Evolutionary conservation across 2,888 invertebrate genomes (phyloP).

Genomic region (Cryptocephalus moraei): DNA sequence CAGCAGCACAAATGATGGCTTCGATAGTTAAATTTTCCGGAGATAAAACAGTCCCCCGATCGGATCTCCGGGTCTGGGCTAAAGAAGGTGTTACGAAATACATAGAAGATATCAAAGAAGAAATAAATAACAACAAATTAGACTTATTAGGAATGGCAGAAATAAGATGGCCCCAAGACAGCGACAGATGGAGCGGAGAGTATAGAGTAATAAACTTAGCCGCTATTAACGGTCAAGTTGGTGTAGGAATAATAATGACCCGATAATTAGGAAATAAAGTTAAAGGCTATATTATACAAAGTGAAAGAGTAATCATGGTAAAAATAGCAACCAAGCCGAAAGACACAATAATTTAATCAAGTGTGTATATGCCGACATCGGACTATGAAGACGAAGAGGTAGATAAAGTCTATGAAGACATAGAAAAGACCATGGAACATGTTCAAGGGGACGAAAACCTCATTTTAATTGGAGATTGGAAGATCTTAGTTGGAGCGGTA

Average conservation of each 20-base stretch:
- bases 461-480: no score
- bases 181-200: neutral
- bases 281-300: no score
- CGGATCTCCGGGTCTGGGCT: neutral
- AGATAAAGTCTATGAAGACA: no score
- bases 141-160: neutral
- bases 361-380: no score
- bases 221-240: neutral
- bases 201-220: neutral
- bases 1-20: neutral
- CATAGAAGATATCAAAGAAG: neutral
- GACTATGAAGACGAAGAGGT: no score
- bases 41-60: neutral
- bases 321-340: no score
- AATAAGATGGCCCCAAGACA: neutral
- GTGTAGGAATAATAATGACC: neutral
- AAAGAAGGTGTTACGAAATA: neutral
- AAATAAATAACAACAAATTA: neutral
- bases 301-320: no score
- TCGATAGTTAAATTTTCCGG: neutral
- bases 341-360: no score
- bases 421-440: no score
- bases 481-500: no score
- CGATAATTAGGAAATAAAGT: neutral
- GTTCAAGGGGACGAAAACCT: no score